These are phyloP conservation scores for Meteorus cinctellus DNA, from an alignment of 2,888 invertebrate genomes.

Conservation along the genomic window DNA sequence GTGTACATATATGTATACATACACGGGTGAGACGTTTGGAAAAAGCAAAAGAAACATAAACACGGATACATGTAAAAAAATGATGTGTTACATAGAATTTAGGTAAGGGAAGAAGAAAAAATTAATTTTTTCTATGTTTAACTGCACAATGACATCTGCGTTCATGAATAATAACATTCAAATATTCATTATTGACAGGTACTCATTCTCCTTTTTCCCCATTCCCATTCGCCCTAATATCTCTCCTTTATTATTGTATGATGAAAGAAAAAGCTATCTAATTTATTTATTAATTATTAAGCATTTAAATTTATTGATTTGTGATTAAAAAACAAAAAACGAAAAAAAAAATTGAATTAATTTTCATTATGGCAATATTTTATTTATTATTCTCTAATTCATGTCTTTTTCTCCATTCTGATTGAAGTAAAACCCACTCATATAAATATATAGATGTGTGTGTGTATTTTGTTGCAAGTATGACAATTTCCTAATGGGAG, in stretches of 20 bases:
- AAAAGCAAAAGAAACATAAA: neutral
- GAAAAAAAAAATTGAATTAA: neutral
- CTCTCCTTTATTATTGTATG: constrained; percentile 6
- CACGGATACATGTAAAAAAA: constrained; percentile 20
- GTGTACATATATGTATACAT: constrained; percentile 46
- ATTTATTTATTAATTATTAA: constrained; percentile 40
- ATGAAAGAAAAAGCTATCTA: constrained; percentile 20
- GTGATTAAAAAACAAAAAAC: constrained; percentile 23
- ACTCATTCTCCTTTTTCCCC: neutral
- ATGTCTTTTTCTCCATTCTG: constrained; percentile 18
- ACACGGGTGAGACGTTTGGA: constrained; percentile 19
- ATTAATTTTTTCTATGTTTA: neutral
- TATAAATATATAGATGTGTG: neutral
- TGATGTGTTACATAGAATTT: neutral
- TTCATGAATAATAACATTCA: neutral
- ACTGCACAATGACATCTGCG: neutral
- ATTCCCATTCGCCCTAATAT: neutral
- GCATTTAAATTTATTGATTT: constrained; percentile 33
- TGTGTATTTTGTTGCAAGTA: neutral
- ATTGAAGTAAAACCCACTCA: constrained; percentile 1
- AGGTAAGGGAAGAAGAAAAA: neutral
- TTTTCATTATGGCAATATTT: neutral
- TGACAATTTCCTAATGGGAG: constrained; percentile 3
- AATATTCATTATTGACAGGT: constrained; percentile 16
- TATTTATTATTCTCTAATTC: constrained; percentile 13